Evolutionary conservation across 2,888 invertebrate genomes (phyloP).

Genomic region (Meghimatium bilineatum): DNA sequence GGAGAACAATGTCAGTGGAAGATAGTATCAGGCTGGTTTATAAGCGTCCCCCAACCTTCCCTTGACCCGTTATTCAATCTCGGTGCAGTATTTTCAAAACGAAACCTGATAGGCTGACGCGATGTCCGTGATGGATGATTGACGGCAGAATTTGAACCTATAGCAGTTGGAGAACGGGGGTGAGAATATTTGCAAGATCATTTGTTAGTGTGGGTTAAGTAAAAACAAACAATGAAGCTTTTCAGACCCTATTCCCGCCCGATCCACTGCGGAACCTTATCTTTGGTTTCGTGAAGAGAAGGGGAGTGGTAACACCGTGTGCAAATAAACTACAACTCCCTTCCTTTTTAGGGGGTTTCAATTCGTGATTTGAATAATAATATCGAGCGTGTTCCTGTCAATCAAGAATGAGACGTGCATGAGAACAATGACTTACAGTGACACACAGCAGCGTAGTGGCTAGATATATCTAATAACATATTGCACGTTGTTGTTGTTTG

Average conservation of each 20-base stretch:
- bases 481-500: too few relatives aligned
- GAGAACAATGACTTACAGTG: too few relatives aligned
- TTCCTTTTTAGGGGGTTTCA: too few relatives aligned
- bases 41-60: too few relatives aligned
- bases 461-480: too few relatives aligned
- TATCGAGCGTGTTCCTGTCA: too few relatives aligned
- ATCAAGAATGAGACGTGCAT: too few relatives aligned
- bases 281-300: background rate
- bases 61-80: background rate
- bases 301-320: too few relatives aligned
- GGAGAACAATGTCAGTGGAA: background rate
- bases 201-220: slow-evolving; percentile 7
- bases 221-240: slow-evolving; percentile 4
- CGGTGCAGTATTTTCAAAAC: slow-evolving; percentile 13
- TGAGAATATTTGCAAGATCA: background rate
- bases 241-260: background rate
- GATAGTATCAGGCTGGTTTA: background rate
- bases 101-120: slow-evolving; percentile 37
- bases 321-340: too few relatives aligned
- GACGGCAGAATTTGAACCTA: slow-evolving; percentile 17
- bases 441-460: too few relatives aligned
- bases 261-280: background rate
- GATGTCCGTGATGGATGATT: slow-evolving; percentile 1
- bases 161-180: background rate
- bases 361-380: background rate